Percentiles rank a stretch among this genome's conserved stretches.
Conservation (phyloP, 2,888 invertebrate species). For the Coelinius sp. region DNA sequence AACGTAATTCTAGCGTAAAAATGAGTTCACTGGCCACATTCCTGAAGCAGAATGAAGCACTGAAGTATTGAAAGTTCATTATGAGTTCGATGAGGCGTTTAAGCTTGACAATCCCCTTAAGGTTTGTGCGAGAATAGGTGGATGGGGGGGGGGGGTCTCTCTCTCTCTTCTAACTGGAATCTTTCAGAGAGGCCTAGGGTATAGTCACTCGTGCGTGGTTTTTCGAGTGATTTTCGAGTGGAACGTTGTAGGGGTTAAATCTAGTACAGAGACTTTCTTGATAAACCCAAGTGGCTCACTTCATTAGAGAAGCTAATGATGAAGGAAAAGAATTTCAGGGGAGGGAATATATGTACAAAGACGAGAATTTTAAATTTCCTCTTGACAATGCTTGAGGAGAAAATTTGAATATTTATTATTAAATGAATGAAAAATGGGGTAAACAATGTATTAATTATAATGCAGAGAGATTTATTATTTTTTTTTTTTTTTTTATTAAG, state of each 20-base stretch:
- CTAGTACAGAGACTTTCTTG: slow-evolving; percentile 18
- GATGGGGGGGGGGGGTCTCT: slow-evolving; percentile 28
- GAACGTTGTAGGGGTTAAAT: slow-evolving; percentile 10
- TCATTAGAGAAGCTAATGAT: slow-evolving; percentile 28
- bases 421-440: not conserved
- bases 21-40: slow-evolving; percentile 67
- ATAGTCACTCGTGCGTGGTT: slow-evolving; percentile 48
- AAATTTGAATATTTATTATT: not conserved
- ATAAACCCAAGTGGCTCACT: slow-evolving; percentile 19
- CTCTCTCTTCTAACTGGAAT: slow-evolving; percentile 11
- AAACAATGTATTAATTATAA: slow-evolving; percentile 17
- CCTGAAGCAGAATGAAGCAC: slow-evolving; percentile 53
- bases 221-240: slow-evolving; percentile 35
- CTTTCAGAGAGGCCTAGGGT: slow-evolving; percentile 16
- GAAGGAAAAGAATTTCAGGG: slow-evolving; percentile 1
- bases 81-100: slow-evolving; percentile 49
- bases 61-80: slow-evolving; percentile 63
- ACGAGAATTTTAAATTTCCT: not conserved
- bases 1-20: slow-evolving; percentile 59
- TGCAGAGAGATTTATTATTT: too few relatives aligned
- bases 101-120: slow-evolving; percentile 45
- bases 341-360: not conserved
- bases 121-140: slow-evolving; percentile 23
- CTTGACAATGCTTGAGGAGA: not conserved
- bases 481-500: slow-evolving; percentile 69